Conservation (phyloP, 2,888 invertebrate species). For the Trisateles emortualis region DNA sequence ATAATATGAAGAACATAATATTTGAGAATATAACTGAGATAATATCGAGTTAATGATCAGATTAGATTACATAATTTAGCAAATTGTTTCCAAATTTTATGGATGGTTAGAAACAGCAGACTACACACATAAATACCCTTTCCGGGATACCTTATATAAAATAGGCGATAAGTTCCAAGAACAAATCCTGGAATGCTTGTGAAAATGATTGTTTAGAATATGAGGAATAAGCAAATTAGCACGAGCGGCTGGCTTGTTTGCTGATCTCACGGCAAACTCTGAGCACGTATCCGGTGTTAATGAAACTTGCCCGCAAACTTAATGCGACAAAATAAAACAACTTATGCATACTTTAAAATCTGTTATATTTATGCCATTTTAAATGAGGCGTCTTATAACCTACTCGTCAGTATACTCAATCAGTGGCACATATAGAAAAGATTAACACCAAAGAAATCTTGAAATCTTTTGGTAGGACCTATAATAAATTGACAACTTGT, state of each 20-base stretch:
- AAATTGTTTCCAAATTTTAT: too few species aligned
- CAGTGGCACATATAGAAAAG: too few species aligned
- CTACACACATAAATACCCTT: too few species aligned
- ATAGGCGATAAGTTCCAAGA: conserved; percentile 21
- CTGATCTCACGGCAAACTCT: conserved; percentile 70
- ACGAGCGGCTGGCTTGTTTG: conserved; percentile 66
- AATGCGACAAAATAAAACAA: conserved; percentile 50
- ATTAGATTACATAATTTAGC: too few species aligned
- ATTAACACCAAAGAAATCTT: too few species aligned
- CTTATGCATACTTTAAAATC: not conserved
- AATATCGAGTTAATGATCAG: too few species aligned
- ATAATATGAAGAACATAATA: too few species aligned
- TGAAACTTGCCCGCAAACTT: conserved; percentile 48
- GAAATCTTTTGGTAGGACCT: too few species aligned
- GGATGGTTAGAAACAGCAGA: too few species aligned
- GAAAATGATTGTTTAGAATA: conserved; percentile 61
- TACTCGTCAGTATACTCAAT: too few species aligned
- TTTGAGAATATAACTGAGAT: too few species aligned
- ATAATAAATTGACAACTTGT: too few species aligned
- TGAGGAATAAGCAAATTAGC: conserved; percentile 63
- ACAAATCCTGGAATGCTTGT: conserved; percentile 35
- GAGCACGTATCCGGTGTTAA: conserved; percentile 66
- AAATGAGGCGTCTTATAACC: not conserved
- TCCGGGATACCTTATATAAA: not conserved
- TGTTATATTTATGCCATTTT: not conserved